Conservation (phyloP, 2,797 vertebrate species). For the Tenualosa thibaudeaui region DNA sequence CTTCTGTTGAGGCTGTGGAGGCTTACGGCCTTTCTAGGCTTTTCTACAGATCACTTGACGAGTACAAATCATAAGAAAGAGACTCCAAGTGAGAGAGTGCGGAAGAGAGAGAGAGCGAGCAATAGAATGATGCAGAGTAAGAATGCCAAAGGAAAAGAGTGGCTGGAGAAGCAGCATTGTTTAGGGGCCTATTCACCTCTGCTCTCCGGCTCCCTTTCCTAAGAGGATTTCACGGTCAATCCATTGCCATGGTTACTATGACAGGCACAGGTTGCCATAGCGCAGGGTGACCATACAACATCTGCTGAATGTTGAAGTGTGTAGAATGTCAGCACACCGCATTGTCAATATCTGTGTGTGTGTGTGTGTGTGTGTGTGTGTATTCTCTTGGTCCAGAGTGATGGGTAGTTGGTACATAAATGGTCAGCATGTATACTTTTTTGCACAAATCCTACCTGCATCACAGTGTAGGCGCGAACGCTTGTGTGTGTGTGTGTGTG, state of each 20-base stretch:
- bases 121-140: background rate
- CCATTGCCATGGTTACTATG: slow-evolving; percentile 57
- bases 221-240: slow-evolving; percentile 52
- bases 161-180: slow-evolving; percentile 7
- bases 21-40: background rate
- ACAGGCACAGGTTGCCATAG: slow-evolving; percentile 51
- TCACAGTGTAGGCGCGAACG: background rate
- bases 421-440: background rate
- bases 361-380: no score
- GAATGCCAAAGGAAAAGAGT: background rate
- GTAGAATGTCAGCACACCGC: slow-evolving; percentile 41
- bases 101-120: background rate
- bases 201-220: slow-evolving; percentile 47
- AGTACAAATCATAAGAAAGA: no score
- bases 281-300: slow-evolving; percentile 52
- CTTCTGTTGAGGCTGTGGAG: background rate
- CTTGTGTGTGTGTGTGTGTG: slow-evolving; percentile 2
- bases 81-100: no score
- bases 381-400: background rate
- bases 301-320: slow-evolving; percentile 52
- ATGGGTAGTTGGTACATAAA: background rate
- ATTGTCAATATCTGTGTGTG: background rate
- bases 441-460: background rate
- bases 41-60: no score
- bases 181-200: slow-evolving; percentile 52